A percentile compares a stretch with the other conserved stretches of the same genome.
These are phyloP conservation scores for Ptiloglossa arizonensis DNA, from an alignment of 1,140 invertebrate species.

Conservation along the genomic window DNA sequence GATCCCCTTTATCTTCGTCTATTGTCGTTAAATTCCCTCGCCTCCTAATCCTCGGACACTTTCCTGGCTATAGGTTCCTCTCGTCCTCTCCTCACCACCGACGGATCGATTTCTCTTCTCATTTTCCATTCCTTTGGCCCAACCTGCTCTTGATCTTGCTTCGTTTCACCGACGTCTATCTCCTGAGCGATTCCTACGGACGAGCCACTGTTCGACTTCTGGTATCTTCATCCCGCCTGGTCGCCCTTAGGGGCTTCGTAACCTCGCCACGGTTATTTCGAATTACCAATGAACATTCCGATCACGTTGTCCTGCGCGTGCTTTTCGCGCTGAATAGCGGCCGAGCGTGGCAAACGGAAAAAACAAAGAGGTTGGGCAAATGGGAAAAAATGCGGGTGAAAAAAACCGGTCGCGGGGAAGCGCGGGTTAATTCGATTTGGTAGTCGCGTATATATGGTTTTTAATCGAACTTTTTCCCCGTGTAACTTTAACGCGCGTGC, in stretches of 20 bases:
- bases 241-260: slow-evolving; percentile 6
- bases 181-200: slow-evolving; percentile 27
- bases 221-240: slow-evolving; percentile 48
- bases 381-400: slow-evolving; percentile 6
- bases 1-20: not conserved
- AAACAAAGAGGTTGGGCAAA: slow-evolving; percentile 41
- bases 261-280: slow-evolving; percentile 7
- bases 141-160: slow-evolving; percentile 10
- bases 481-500: not conserved
- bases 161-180: slow-evolving; percentile 35
- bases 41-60: slow-evolving; percentile 26
- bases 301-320: slow-evolving; percentile 60
- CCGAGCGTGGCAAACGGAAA: not conserved
- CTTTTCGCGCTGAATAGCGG: slow-evolving; percentile 49
- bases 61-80: no score
- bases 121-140: slow-evolving; percentile 26
- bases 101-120: slow-evolving; percentile 13
- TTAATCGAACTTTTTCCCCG: slow-evolving; percentile 44
- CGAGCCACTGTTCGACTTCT: slow-evolving; percentile 52
- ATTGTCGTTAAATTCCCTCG: not conserved
- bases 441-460: slow-evolving; percentile 21
- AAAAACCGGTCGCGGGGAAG: not conserved
- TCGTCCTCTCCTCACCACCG: no score
- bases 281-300: slow-evolving; percentile 66
- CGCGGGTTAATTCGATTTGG: slow-evolving; percentile 52